Conservation (phyloP, 1,140 invertebrate species). For the Apis mellifera region Amel_HAv3.1 CM009940.2:3495501-3496000, state of each 20-base stretch:
- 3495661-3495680: background rate
- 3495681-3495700: background rate
- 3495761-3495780: background rate
- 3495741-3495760: background rate
- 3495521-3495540: too few species aligned
- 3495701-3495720: background rate
- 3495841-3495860: background rate
- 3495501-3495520: too few species aligned
- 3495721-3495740: slow-evolving; percentile 6
- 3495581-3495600: too few species aligned
- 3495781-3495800: background rate
- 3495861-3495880: background rate
- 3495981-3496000: too few species aligned
- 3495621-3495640: background rate
- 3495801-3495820: background rate
- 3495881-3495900: too few species aligned
- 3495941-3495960: too few species aligned
- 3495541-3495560: too few species aligned
- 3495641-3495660: background rate
- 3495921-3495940: too few species aligned
- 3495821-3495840: background rate
- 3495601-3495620: background rate
- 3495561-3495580: too few species aligned
- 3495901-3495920: too few species aligned
- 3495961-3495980: too few species aligned